A percentile compares a stretch with the other conserved stretches of the same genome.
phyloP scores from a whole-genome alignment of 1,140 invertebrate species.

The Mylabris phalerata region DNA sequence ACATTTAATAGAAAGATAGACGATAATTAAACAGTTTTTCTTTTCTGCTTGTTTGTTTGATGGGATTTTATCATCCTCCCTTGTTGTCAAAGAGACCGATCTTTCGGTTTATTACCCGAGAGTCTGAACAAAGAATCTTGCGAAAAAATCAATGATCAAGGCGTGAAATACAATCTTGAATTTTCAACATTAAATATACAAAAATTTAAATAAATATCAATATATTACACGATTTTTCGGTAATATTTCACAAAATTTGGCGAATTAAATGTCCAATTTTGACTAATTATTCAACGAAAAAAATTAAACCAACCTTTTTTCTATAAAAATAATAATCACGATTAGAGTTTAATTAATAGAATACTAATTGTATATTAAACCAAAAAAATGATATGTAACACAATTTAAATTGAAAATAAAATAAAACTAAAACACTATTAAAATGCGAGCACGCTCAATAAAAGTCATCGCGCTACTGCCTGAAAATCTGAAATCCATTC shows the following conservation, averaged over 20 bases:
- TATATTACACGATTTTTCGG: too few relatives aligned
- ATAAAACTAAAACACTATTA: slow-evolving; percentile 7
- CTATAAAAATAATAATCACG: too few relatives aligned
- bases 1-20: background rate
- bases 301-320: too few relatives aligned
- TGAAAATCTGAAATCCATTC: slow-evolving; percentile 14
- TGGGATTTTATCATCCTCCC: background rate
- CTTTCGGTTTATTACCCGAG: background rate
- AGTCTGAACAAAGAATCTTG: slow-evolving; percentile 10
- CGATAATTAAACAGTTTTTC: background rate
- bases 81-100: slow-evolving; percentile 6
- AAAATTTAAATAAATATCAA: background rate
- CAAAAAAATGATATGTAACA: too few relatives aligned
- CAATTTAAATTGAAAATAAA: too few relatives aligned
- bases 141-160: slow-evolving; percentile 11
- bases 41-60: too few relatives aligned
- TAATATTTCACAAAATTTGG: too few relatives aligned
- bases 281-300: too few relatives aligned
- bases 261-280: too few relatives aligned
- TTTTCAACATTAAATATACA: background rate
- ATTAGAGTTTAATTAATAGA: too few relatives aligned
- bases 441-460: slow-evolving; percentile 1
- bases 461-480: slow-evolving; percentile 15
- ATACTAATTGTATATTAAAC: too few relatives aligned
- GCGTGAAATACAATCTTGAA: background rate